These are phyloP conservation scores for Hemithea aestivaria DNA, from an alignment of 2,888 invertebrate species.

Conservation along the genomic window DNA sequence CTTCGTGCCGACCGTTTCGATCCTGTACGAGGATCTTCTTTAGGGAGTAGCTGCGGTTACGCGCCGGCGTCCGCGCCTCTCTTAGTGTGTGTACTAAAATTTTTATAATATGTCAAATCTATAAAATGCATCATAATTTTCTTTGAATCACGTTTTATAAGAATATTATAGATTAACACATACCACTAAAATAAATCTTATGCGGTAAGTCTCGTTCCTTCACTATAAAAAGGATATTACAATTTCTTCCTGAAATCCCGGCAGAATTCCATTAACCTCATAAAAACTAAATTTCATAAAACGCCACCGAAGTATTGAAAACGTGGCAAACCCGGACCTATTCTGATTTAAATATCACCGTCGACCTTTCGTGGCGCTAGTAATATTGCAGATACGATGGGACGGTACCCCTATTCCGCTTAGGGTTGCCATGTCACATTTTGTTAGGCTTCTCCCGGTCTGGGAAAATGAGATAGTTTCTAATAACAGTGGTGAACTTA, in stretches of 20 bases:
- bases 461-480: too few species aligned
- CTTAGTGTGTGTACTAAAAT: too few species aligned
- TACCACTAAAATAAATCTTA: too few species aligned
- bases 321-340: conserved; percentile 22
- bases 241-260: conserved; percentile 18
- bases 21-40: too few species aligned
- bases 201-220: conserved; percentile 5
- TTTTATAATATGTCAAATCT: too few species aligned
- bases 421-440: conserved; percentile 16
- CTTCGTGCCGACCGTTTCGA: too few species aligned
- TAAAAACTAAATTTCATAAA: conserved; percentile 24
- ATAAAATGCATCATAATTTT: too few species aligned
- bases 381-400: conserved; percentile 18
- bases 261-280: conserved; percentile 18
- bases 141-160: too few species aligned
- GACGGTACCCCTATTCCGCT: conserved; percentile 10
- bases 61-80: too few species aligned
- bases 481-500: too few species aligned
- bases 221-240: conserved; percentile 16
- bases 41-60: too few species aligned
- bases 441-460: not conserved
- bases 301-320: conserved; percentile 23
- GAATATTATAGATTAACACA: too few species aligned
- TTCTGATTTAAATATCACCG: conserved; percentile 22
- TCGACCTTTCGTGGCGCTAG: conserved; percentile 19